Evolutionary conservation across 1,140 invertebrate genomes (phyloP).

Genomic region (Drosophila leontia): DNA sequence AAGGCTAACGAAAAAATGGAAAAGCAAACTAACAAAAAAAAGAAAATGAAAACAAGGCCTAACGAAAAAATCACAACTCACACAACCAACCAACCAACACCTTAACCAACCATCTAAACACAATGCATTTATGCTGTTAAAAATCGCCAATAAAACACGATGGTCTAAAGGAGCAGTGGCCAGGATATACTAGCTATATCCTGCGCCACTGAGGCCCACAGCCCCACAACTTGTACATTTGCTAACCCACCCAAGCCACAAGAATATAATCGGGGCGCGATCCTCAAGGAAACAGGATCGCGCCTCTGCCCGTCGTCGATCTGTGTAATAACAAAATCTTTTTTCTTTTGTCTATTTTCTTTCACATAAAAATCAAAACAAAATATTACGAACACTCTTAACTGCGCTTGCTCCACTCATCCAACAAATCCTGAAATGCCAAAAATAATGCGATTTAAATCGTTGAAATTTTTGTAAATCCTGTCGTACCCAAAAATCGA

Average conservation of each 20-base stretch:
- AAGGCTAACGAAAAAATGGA: conserved; percentile 29
- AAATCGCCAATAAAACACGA: conserved; percentile 35
- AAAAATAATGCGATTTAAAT: conserved; percentile 34
- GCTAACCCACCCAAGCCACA: conserved; percentile 51
- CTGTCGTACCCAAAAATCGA: conserved; percentile 50
- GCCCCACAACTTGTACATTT: conserved; percentile 64
- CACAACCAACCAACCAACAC: conserved; percentile 9
- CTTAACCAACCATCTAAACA: conserved; percentile 32
- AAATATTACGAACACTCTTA: conserved; percentile 71
- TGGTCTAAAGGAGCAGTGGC: conserved; percentile 31
- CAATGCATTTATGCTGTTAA: conserved; percentile 40
- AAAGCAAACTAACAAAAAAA: conserved; percentile 28
- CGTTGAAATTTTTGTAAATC: conserved; percentile 52
- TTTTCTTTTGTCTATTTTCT: conserved; percentile 82
- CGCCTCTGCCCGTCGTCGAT: conserved; percentile 62
- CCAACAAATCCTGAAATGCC: conserved; percentile 57
- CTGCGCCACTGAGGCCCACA: conserved; percentile 32
- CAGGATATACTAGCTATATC: conserved; percentile 58
- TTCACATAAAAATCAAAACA: conserved; percentile 71
- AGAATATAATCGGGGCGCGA: conserved; percentile 37
- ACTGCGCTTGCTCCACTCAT: conserved; percentile 80
- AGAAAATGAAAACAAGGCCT: conserved; percentile 12
- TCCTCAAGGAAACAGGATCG: conserved; percentile 47
- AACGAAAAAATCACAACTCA: conserved; percentile 33
- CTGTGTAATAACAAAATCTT: conserved; percentile 80